A percentile compares a stretch with the other conserved stretches of the same genome.
phyloP scores from a whole-genome alignment of 2,797 vertebrate species.

The Apodemus agrarius region DNA sequence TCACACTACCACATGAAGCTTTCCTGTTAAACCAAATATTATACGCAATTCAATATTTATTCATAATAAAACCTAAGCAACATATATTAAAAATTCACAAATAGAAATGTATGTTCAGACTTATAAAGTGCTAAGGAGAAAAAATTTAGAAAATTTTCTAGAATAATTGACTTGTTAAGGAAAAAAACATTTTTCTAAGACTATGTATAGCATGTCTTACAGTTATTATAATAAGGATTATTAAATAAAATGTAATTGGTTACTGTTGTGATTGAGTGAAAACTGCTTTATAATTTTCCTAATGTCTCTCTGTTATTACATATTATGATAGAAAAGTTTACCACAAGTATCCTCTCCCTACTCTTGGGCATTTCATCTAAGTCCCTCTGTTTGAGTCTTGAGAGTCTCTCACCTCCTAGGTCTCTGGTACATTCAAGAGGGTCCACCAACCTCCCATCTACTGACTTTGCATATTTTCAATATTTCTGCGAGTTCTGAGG shows the following conservation, averaged over 20 bases:
- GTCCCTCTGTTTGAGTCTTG: too few species aligned
- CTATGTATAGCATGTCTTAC: background rate
- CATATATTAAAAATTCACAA: background rate
- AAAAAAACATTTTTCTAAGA: background rate
- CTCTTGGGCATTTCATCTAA: too few species aligned
- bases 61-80: background rate
- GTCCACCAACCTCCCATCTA: too few species aligned
- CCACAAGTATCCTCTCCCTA: too few species aligned
- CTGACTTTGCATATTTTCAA: too few species aligned
- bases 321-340: background rate
- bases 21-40: constrained; percentile 9
- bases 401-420: too few species aligned
- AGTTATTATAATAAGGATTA: constrained; percentile 48
- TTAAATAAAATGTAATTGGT: constrained; percentile 41
- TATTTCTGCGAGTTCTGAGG: too few species aligned
- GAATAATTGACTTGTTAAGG: background rate
- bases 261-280: constrained; percentile 54
- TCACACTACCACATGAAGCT: background rate
- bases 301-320: constrained; percentile 54
- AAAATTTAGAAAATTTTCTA: background rate
- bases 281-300: constrained; percentile 7
- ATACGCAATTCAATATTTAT: background rate
- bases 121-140: background rate
- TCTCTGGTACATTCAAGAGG: too few species aligned
- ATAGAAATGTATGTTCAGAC: background rate